phyloP scores from a whole-genome alignment of 1,140 invertebrate genomes.

The Drosophila grimshawi region DNA sequence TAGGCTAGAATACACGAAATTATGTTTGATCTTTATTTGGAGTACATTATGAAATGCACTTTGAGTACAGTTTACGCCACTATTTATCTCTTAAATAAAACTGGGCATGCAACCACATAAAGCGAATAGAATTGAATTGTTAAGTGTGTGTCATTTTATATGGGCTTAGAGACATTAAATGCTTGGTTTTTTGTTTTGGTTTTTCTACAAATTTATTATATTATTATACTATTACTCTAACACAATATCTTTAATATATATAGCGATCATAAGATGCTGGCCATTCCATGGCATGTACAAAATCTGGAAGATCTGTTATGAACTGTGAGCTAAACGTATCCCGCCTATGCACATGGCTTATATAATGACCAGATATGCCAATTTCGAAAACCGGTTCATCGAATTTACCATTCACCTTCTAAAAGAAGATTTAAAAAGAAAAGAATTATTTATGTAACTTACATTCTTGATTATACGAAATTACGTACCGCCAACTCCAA shows the following conservation, averaged over 20 bases:
- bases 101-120: constrained; percentile 10
- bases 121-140: constrained; percentile 10
- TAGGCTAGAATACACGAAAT: not conserved
- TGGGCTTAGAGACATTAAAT: constrained; percentile 2
- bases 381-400: constrained; percentile 53
- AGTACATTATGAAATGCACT: constrained; percentile 50
- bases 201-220: not conserved
- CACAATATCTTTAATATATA: constrained; percentile 42
- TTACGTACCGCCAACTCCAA: constrained; percentile 82
- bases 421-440: constrained; percentile 9
- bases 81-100: constrained; percentile 15
- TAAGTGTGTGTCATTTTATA: not conserved
- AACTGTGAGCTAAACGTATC: constrained; percentile 47
- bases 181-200: not conserved
- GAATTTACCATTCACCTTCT: constrained; percentile 82
- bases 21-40: constrained; percentile 45
- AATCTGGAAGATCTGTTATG: constrained; percentile 57
- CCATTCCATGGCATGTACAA: constrained; percentile 71
- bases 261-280: constrained; percentile 62
- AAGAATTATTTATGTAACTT: not conserved
- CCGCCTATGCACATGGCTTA: constrained; percentile 53
- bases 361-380: constrained; percentile 60
- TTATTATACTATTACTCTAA: constrained; percentile 6
- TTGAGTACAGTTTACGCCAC: constrained; percentile 7
- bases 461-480: too few species aligned